phyloP scores from a whole-genome alignment of 2,888 invertebrate genomes.

The Synergus laeviventris region DNA sequence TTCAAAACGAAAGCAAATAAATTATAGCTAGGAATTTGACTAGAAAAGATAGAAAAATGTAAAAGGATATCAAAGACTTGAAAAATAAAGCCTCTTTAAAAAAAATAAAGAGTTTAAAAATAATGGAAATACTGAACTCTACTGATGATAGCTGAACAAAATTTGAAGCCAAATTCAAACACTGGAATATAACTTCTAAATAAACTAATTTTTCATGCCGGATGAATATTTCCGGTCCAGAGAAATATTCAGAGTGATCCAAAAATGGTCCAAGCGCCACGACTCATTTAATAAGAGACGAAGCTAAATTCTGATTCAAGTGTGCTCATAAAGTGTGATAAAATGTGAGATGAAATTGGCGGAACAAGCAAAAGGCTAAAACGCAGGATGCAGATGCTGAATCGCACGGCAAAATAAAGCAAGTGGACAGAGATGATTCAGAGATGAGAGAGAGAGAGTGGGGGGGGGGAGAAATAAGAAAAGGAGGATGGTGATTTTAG shows the following conservation, averaged over 20 bases:
- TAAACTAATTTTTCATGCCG: constrained; percentile 17
- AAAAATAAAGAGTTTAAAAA: not conserved
- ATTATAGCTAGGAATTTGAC: not conserved
- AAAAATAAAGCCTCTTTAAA: constrained; percentile 1
- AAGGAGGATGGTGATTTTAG: not conserved
- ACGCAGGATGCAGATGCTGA: constrained; percentile 11
- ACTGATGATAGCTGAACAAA: not conserved
- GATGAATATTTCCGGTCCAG: constrained; percentile 34
- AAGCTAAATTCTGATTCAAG: constrained; percentile 9
- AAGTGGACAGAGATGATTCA: constrained; percentile 12
- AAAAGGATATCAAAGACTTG: not conserved
- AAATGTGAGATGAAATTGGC: constrained; percentile 12
- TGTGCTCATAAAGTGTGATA: constrained; percentile 25
- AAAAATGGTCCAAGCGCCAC: constrained; percentile 13
- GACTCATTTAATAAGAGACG: constrained; percentile 1
- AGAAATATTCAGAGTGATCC: not conserved
- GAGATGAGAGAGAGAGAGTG: not conserved
- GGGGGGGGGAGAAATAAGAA: not conserved
- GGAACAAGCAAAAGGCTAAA: constrained; percentile 33
- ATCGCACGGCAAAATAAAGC: constrained; percentile 8
- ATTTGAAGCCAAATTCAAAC: not conserved
- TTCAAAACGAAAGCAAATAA: not conserved
- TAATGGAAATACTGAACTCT: not conserved
- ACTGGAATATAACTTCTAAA: constrained; percentile 13
- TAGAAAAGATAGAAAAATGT: not conserved